phyloP scores from a whole-genome alignment of 2,113 vertebrate genomes.

The Gobius niger region DNA sequence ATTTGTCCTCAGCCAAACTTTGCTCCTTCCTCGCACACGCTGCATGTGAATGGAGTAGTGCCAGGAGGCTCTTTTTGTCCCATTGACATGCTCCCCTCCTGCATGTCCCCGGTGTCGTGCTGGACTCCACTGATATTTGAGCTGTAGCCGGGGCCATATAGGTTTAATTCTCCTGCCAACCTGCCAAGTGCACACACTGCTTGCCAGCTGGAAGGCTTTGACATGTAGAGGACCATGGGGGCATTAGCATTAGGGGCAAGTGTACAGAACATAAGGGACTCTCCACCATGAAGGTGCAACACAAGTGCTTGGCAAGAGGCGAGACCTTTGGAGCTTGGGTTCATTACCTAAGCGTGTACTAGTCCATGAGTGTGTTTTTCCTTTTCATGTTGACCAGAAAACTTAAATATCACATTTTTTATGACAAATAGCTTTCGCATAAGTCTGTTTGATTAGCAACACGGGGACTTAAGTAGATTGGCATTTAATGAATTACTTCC shows the following conservation, averaged over 20 bases:
- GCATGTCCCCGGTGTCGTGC: conserved; percentile 76
- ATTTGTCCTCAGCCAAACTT: conserved; percentile 68
- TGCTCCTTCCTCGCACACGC: conserved; percentile 39
- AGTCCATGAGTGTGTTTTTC: background rate
- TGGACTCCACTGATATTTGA: conserved; percentile 84
- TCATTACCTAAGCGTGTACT: background rate
- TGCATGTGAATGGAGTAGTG: conserved; percentile 60
- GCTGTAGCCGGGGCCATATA: conserved; percentile 76
- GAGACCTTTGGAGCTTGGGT: conserved; percentile 59
- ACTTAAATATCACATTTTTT: too few species aligned
- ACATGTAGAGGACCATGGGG: conserved; percentile 38
- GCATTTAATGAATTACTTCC: background rate
- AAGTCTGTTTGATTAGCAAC: too few species aligned
- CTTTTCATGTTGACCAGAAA: background rate
- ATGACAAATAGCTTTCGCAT: too few species aligned
- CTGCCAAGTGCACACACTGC: conserved; percentile 74
- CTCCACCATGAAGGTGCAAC: conserved; percentile 68
- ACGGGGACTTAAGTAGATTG: background rate
- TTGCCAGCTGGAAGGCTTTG: conserved; percentile 85
- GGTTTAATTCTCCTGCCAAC: conserved; percentile 80
- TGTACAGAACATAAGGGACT: conserved; percentile 61
- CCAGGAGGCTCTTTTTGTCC: conserved; percentile 71
- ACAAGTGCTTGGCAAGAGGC: conserved; percentile 59
- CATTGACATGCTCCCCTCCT: conserved; percentile 66
- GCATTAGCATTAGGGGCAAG: conserved; percentile 64